Evolutionary conservation across 2,113 vertebrate species (phyloP).

Genomic region (Physeter macrocephalus): DNA sequence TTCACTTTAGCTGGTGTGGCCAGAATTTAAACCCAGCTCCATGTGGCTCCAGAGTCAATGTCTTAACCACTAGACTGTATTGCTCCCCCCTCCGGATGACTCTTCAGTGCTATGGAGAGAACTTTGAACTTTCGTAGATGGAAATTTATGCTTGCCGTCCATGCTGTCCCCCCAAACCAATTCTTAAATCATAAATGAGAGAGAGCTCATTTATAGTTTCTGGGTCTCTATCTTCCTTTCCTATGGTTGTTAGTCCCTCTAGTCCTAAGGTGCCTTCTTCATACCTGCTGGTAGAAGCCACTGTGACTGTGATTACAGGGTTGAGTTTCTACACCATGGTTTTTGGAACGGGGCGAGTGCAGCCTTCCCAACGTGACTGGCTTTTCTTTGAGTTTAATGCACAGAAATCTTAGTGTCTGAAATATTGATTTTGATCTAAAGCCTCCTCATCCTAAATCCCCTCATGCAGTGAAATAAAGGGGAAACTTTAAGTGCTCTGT

Average conservation of each 20-base stretch:
- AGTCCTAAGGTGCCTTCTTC: not conserved
- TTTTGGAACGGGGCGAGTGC: not conserved
- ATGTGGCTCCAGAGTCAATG: not conserved
- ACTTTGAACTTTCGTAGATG: not conserved
- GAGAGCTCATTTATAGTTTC: not conserved
- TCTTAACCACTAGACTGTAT: not conserved
- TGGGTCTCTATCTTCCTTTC: not conserved
- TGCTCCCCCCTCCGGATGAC: not conserved
- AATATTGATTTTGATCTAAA: slow-evolving; percentile 45
- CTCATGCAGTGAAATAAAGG: slow-evolving; percentile 25
- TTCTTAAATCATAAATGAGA: not conserved
- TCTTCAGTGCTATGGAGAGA: not conserved
- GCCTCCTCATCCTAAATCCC: not conserved
- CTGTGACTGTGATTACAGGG: no score
- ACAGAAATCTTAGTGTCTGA: slow-evolving; percentile 19
- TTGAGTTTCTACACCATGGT: not conserved
- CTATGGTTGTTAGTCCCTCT: not conserved
- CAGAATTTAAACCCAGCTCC: not conserved
- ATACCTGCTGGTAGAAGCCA: not conserved
- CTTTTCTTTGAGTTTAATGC: not conserved
- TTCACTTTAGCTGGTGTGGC: not conserved
- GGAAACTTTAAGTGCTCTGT: slow-evolving; percentile 29
- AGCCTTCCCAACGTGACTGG: not conserved
- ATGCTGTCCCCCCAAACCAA: not conserved
- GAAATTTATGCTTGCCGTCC: not conserved